A percentile compares a stretch with the other conserved stretches of the same genome.
These are phyloP conservation scores for Drosophila kepulauana DNA, from an alignment of 1,140 invertebrate species.

Conservation along the genomic window DNA sequence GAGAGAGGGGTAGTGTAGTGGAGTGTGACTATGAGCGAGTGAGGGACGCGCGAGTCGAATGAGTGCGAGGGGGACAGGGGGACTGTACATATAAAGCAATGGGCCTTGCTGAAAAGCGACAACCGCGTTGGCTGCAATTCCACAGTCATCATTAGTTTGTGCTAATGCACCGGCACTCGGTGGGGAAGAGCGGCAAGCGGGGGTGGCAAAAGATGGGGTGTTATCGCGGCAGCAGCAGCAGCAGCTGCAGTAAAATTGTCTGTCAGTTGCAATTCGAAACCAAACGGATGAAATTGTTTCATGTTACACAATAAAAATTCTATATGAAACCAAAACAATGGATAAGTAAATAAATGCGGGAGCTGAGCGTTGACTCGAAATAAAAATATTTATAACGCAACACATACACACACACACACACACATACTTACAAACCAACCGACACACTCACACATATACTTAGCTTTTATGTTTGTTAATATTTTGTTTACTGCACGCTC, in stretches of 20 bases:
- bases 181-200: not conserved
- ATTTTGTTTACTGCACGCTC: constrained; percentile 35
- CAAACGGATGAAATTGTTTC: constrained; percentile 64
- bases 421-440: constrained; percentile 6
- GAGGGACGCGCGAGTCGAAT: not conserved
- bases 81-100: constrained; percentile 9
- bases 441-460: constrained; percentile 8
- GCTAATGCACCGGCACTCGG: constrained; percentile 55
- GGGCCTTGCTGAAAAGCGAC: constrained; percentile 32
- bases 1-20: not conserved
- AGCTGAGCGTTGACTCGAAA: constrained; percentile 58
- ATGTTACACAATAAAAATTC: constrained; percentile 64
- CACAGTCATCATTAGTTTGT: constrained; percentile 65
- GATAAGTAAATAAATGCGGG: constrained; percentile 60
- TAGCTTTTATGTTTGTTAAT: constrained; percentile 39
- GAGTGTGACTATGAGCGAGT: not conserved
- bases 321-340: constrained; percentile 62
- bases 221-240: constrained; percentile 44
- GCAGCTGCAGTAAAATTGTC: constrained; percentile 50
- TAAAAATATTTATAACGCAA: constrained; percentile 52
- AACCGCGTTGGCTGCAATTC: constrained; percentile 56
- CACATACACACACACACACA: not conserved
- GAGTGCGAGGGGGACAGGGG: not conserved
- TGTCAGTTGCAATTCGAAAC: constrained; percentile 60
- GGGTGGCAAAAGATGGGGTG: constrained; percentile 13